A percentile compares a stretch with the other conserved stretches of the same genome.
phyloP scores from a whole-genome alignment of 2,888 invertebrate species.

The Cantharis rustica region DNA sequence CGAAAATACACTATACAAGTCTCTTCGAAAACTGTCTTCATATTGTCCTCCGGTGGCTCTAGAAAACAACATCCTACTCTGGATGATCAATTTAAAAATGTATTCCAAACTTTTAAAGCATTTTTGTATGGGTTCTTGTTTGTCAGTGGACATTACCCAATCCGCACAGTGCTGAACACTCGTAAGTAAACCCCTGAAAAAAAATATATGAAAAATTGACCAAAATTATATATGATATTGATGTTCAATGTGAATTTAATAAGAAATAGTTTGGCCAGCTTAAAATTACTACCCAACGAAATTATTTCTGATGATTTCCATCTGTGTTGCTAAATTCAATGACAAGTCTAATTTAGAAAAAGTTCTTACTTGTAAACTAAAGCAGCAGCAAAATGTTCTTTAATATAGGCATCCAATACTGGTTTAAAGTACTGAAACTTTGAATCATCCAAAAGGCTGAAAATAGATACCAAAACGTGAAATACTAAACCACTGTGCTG shows the following conservation, averaged over 20 bases:
- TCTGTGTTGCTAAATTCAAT: no score
- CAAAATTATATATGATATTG: no score
- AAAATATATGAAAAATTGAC: not conserved
- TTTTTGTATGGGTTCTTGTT: constrained; percentile 87
- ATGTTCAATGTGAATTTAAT: no score
- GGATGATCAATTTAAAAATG: constrained; percentile 90
- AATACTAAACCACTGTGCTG: constrained; percentile 90
- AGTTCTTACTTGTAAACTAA: constrained; percentile 84
- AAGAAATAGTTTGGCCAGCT: no score
- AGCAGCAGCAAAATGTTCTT: constrained; percentile 92
- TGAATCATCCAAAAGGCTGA: constrained; percentile 85
- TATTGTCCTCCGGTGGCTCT: constrained; percentile 87
- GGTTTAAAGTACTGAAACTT: constrained; percentile 95
- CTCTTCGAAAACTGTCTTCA: constrained; percentile 84
- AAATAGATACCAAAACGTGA: constrained; percentile 89
- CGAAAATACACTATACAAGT: constrained; percentile 79
- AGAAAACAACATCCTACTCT: constrained; percentile 82
- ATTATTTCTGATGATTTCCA: no score
- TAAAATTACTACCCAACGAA: no score
- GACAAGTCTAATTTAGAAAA: not conserved
- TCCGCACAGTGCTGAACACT: constrained; percentile 91
- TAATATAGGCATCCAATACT: constrained; percentile 92
- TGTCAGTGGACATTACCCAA: constrained; percentile 82
- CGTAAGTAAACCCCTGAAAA: constrained; percentile 75
- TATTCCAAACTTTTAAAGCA: constrained; percentile 90